A percentile compares a stretch with the other conserved stretches of the same genome.
These are phyloP conservation scores for Diadophis punctatus DNA, from an alignment of 2,113 vertebrate genomes.

Conservation along the genomic window DNA sequence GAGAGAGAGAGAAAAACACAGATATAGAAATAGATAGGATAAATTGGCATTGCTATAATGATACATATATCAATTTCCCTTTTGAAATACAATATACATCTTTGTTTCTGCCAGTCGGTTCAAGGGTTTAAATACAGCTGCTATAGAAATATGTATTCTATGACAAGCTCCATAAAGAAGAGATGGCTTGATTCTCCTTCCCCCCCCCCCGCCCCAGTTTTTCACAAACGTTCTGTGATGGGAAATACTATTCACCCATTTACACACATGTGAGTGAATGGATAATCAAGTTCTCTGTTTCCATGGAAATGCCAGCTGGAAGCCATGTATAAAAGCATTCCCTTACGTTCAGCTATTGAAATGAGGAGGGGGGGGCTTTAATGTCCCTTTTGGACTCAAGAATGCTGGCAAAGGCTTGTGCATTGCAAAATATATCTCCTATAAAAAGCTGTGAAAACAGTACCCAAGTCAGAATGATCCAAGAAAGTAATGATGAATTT, in stretches of 20 bases:
- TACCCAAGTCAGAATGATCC: constrained; percentile 14
- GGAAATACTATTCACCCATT: constrained; percentile 21
- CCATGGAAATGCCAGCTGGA: constrained; percentile 27
- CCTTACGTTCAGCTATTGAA: constrained; percentile 10
- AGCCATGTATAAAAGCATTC: constrained; percentile 11
- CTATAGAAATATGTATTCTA: neutral
- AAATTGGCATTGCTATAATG: neutral
- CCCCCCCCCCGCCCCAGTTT: neutral
- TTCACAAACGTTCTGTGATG: constrained; percentile 10
- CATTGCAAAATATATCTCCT: neutral
- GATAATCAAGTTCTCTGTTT: constrained; percentile 28
- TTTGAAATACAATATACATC: neutral
- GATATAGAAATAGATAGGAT: neutral
- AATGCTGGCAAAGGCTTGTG: neutral
- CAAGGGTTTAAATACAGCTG: neutral
- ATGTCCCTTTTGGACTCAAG: neutral
- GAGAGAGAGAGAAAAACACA: neutral
- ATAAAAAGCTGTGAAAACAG: neutral
- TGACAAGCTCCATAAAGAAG: neutral
- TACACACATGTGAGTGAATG: constrained; percentile 22
- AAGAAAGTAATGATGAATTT: constrained; percentile 8
- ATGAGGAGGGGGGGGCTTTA: neutral
- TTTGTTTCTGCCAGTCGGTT: neutral
- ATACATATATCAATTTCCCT: neutral
- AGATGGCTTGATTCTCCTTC: neutral